Base-by-base conservation (phyloP, 2,888 invertebrate species). In the Rapana venosa region DNA sequence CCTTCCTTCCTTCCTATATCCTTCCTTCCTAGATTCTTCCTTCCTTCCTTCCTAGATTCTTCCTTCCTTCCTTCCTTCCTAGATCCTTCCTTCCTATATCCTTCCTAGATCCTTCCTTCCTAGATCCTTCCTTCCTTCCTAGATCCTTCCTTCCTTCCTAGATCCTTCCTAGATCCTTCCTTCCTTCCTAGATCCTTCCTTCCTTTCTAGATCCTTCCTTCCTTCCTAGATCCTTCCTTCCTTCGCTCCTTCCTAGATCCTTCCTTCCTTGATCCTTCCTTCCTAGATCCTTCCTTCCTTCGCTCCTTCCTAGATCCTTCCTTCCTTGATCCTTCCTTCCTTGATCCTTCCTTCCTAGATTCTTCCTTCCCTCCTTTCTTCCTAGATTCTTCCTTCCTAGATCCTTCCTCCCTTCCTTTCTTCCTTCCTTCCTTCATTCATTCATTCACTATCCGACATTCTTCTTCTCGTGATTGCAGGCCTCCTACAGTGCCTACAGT, bases 401-500 rank as follows among this genome's bases (percentile, higher is more conserved):
- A 47, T 11, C 66, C n/a, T 8, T 87, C 30, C n/a, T 0, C 15
- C 58, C 1, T 6, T 66, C 22, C 66, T 17, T 20, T 4, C 66
- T 15, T 22, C 66, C 20, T 66, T 5, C 66, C 5, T 66, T 66
- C 66, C 26, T 66, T 66, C 66, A 22, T 66, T 66, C 26, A 26
- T 66, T 20, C 66, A 66, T 66, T 20, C 66, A n/a, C n/a, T n/a
- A 66, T 66, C 47, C 47, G 15, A 17, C 0, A 66, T 66, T 66
- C 66, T n/a, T 6, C 15, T 2, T 79, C 32, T 79, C 32, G 17
- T 30, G 47, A 4, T 4, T 30, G 32, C 56, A 91, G 91, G 90
- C 90, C 17, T 36, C 89, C 30, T 88, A 87, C 66, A 88, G 90
- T 32, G 32, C 86, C 22, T 90, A 87, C 86, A 81, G 88, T 30